A percentile compares a stretch with the other conserved stretches of the same genome.
phyloP scores from a whole-genome alignment of 2,797 vertebrate species.

The Vireo griseus region DNA sequence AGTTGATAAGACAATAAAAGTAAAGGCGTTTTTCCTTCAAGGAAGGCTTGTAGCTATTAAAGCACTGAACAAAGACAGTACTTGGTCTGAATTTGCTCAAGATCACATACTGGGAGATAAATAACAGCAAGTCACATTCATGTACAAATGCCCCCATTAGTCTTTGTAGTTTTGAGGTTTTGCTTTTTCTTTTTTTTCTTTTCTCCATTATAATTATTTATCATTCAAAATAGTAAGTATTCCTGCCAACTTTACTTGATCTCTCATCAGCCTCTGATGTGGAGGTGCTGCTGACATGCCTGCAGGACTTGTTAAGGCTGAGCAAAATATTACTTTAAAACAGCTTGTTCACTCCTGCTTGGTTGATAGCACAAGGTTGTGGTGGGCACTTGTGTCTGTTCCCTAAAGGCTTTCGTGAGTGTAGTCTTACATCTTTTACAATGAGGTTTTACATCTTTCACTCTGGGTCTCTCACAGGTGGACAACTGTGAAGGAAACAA shows the following conservation, averaged over 20 bases:
- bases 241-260: background rate
- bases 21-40: background rate
- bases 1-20: background rate
- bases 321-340: background rate
- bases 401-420: background rate
- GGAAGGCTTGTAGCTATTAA: background rate
- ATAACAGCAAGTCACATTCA: background rate
- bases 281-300: background rate
- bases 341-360: background rate
- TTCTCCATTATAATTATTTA: background rate
- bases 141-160: background rate
- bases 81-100: slow-evolving; percentile 11
- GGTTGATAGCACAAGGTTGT: background rate
- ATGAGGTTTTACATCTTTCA: background rate
- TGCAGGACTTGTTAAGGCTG: background rate
- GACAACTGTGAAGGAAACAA: background rate
- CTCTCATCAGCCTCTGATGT: background rate
- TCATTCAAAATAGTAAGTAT: background rate
- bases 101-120: background rate
- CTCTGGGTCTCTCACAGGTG: background rate
- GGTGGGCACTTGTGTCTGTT: background rate
- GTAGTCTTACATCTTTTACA: background rate
- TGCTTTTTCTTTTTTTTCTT: background rate
- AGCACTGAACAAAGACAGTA: background rate
- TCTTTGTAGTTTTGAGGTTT: background rate